phyloP scores from a whole-genome alignment of 2,113 vertebrate species.

The Pachyramphus minor region DNA sequence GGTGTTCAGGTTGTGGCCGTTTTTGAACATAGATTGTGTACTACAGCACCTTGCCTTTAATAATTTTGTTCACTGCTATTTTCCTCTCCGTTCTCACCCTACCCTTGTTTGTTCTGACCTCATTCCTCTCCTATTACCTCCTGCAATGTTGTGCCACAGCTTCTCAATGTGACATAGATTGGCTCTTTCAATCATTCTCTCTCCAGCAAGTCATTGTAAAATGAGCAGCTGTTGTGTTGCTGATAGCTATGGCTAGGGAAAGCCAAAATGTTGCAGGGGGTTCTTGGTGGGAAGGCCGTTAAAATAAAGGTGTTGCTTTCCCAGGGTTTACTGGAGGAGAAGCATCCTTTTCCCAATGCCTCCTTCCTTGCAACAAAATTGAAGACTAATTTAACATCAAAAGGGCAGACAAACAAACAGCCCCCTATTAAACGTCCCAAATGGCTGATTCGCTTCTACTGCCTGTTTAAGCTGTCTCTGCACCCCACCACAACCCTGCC shows the following conservation, averaged over 20 bases:
- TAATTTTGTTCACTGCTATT: slow-evolving; percentile 28
- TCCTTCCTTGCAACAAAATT: slow-evolving; percentile 24
- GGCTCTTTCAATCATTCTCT: slow-evolving; percentile 59
- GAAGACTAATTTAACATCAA: slow-evolving; percentile 48
- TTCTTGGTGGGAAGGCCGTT: slow-evolving; percentile 55
- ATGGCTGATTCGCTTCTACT: slow-evolving; percentile 8
- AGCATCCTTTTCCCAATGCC: slow-evolving; percentile 18
- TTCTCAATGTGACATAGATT: slow-evolving; percentile 65
- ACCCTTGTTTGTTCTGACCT: slow-evolving; percentile 62
- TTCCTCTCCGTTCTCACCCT: slow-evolving; percentile 1
- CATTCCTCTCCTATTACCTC: slow-evolving; percentile 58
- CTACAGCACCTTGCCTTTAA: background rate
- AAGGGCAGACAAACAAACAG: slow-evolving; percentile 39
- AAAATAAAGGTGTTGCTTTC: slow-evolving; percentile 65
- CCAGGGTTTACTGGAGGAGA: slow-evolving; percentile 42
- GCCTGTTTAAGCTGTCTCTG: background rate
- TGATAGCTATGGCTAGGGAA: slow-evolving; percentile 45
- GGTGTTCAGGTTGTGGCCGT: background rate
- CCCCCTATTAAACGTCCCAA: slow-evolving; percentile 7
- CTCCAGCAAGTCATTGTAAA: slow-evolving; percentile 60
- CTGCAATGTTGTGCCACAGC: slow-evolving; percentile 42
- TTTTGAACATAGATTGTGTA: background rate
- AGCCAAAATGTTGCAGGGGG: slow-evolving; percentile 51
- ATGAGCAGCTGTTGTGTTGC: slow-evolving; percentile 64
- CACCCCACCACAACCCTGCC: background rate